Evolutionary conservation across 2,797 vertebrate genomes (phyloP).

Genomic region (Perodicticus potto): DNA sequence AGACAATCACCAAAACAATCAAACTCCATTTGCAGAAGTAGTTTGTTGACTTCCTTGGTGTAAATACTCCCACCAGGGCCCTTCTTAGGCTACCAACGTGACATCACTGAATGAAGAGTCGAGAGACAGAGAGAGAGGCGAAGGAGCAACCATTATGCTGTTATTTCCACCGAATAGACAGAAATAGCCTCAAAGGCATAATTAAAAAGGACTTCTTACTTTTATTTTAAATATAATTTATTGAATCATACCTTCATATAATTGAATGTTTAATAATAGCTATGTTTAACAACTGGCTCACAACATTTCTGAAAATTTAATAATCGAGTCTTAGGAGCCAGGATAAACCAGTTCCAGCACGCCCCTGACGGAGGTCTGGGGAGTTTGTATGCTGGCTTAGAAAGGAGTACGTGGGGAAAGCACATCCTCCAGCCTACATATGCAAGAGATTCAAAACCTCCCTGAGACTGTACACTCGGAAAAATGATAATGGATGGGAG

Average conservation of each 20-base stretch:
- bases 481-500: background rate
- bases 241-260: background rate
- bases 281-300: constrained; percentile 1
- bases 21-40: background rate
- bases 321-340: background rate
- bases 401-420: background rate
- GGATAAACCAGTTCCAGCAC: background rate
- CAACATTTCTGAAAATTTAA: background rate
- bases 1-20: background rate
- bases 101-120: background rate
- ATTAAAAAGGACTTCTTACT: background rate
- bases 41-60: background rate
- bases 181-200: background rate
- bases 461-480: background rate
- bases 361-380: background rate
- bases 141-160: background rate
- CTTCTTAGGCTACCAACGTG: background rate
- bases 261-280: constrained; percentile 10
- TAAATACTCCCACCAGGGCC: background rate
- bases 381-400: background rate
- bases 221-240: constrained; percentile 18
- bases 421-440: background rate
- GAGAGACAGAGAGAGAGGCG: background rate
- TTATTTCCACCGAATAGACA: background rate
- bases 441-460: background rate